Evolutionary conservation across 1,140 invertebrate genomes (phyloP), one percentile per base, ranked within the genome.

Genomic region (Diorhabda elongata): DNA sequence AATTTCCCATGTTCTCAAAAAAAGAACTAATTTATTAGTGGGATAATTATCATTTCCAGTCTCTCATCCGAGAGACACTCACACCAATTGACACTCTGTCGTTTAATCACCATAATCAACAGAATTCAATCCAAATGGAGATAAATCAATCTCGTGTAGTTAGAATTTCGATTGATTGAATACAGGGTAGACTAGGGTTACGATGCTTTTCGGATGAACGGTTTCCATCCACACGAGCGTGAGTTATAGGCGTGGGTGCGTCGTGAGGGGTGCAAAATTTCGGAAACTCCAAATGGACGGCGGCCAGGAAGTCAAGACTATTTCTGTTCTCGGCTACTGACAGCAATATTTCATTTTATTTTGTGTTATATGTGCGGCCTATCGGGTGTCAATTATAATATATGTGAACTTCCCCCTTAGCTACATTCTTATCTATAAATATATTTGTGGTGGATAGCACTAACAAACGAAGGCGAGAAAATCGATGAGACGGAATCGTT

Each of bases 111-210:
- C 47, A 52, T 52, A 52, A 52, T 52, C 47, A 52, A 52, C 47
- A 52, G 47, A 52, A 52, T n/a, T 52, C 47, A 52, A 52, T 52
- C 47, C 47, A 2, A 52, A 26, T 6, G 47, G 47, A 52, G 6
- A n/a, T 52, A 52, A 52, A 52, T 52, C 47, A 52, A 52, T 52
- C 47, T 52, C 47, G 47, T 52, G 47, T 52, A 52, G 47, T 52
- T 52, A 52, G 47, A 6, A 52, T 52, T 52, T 52, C 47, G 47
- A 52, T 52, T 52, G 47, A 52, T 52, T 52, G 47, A 52, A 52
- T 52, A 52, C 47, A 4, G 47, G 47, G 47, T 52, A 4, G 47
- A n/a, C 47, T 52, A 4, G 47, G 47, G 47, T 52, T 8, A n/a
- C 47, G 47, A n/a, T 52, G n/a, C 47, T 52, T 52, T 52, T 52